Conservation (phyloP, 1,140 invertebrate species). For the Tetraneura akinire region DNA sequence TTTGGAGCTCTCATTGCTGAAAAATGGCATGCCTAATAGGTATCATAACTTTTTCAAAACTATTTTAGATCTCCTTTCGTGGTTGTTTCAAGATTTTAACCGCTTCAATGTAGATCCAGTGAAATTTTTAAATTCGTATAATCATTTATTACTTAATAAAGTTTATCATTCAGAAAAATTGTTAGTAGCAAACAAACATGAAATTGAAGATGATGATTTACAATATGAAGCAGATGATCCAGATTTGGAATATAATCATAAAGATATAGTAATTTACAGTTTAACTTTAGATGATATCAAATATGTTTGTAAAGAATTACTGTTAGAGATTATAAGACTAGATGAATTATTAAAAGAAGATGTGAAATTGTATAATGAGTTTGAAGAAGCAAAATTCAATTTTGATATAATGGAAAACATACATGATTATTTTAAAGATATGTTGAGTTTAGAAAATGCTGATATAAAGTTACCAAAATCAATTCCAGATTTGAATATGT, state of each 20-base stretch:
- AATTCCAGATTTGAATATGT: background rate
- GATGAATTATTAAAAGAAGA: background rate
- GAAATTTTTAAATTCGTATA: background rate
- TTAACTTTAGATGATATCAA: background rate
- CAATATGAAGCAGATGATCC: constrained; percentile 15
- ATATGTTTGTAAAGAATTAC: background rate
- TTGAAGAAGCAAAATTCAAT: background rate
- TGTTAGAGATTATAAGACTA: background rate
- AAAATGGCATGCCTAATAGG: constrained; percentile 28
- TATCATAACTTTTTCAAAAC: constrained; percentile 17
- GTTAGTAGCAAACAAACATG: background rate
- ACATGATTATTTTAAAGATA: constrained; percentile 18
- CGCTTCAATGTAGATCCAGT: constrained; percentile 8
- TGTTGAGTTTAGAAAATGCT: background rate
- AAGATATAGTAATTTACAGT: constrained; percentile 16
- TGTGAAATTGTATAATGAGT: background rate
- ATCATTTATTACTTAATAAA: background rate
- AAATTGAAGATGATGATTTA: background rate
- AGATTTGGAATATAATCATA: background rate
- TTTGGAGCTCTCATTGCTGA: constrained; percentile 17
- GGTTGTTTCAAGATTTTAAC: constrained; percentile 33
- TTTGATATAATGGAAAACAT: constrained; percentile 17
- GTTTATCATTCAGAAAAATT: constrained; percentile 1
- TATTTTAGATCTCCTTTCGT: constrained; percentile 10
- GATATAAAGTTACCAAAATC: background rate